These are phyloP conservation scores for Epistrophella euchroma DNA, from an alignment of 2,888 invertebrate species.

Conservation along the genomic window DNA sequence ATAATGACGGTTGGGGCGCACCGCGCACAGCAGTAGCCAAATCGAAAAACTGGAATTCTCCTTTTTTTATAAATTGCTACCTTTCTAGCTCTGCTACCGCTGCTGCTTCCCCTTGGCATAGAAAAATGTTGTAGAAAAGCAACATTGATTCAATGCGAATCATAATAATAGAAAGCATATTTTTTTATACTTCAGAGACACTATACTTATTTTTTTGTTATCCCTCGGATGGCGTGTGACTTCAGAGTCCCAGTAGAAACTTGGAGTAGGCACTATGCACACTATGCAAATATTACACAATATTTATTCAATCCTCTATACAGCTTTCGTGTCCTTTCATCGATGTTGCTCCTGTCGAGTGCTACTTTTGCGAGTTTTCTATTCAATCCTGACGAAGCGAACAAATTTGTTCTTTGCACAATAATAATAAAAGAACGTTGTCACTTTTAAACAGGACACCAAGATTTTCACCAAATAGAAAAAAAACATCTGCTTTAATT, in stretches of 20 bases:
- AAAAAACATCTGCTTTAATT: constrained; percentile 11
- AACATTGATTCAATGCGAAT: constrained; percentile 55
- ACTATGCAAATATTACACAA: constrained; percentile 52
- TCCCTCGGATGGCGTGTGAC: constrained; percentile 44
- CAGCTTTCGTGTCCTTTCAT: constrained; percentile 25
- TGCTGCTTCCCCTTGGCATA: background rate
- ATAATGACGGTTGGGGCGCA: constrained; percentile 30
- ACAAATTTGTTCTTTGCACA: constrained; percentile 36
- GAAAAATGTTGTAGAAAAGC: constrained; percentile 37
- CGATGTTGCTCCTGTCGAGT: constrained; percentile 42
- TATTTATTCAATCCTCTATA: constrained; percentile 43
- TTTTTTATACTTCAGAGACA: constrained; percentile 12
- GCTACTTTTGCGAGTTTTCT: constrained; percentile 43
- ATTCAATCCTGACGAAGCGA: constrained; percentile 40
- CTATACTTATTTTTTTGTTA: constrained; percentile 1
- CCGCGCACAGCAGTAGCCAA: constrained; percentile 1
- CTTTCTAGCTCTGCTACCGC: constrained; percentile 22
- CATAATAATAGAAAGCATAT: constrained; percentile 61
- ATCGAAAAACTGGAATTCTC: constrained; percentile 59
- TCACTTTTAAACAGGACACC: constrained; percentile 42
- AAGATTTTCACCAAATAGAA: constrained; percentile 9
- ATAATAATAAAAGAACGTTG: constrained; percentile 55
- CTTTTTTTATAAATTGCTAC: constrained; percentile 53
- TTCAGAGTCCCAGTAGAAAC: constrained; percentile 6
- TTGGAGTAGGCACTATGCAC: constrained; percentile 51